Evolutionary conservation across 2,888 invertebrate genomes (phyloP), one percentile per base, ranked within the genome.

Genomic region (Dynastes grantii): DNA sequence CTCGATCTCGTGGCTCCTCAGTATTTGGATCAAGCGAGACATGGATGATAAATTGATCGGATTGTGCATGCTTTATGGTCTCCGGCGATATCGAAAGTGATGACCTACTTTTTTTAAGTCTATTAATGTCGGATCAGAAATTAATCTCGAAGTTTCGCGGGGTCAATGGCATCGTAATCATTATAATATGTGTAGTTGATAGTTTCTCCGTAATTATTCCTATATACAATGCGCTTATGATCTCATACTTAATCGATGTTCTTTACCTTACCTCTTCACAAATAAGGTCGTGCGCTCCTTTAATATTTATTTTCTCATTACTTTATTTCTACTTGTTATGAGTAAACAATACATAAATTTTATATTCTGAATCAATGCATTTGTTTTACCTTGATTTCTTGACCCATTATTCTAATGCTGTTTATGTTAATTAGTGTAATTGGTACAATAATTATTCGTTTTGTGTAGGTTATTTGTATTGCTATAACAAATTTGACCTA

Each of bases 61-160:
- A 70, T 55, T 73, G 22, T 73, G 55, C n/a, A 40, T 37, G 16
- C 9, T 58, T 8, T 58, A 58, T 22, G 22, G 22, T 58, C 55
- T 58, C 22, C 51, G 58, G 73, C 61, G 22, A 40, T 61, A 61
- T 55, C 61, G 73, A 73, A 73, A 73, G 73, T 73, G 73, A 73
- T 73, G 73, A 73, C 73, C 73, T 73, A 73, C 37, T 63, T 13
- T 63, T 37, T 63, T 63, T 63, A 63, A 11, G 32, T 2, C 13
- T 63, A 63, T 27, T 63, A 29, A 63, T 13, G 63, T 13, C 22
- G 55, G 22, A 22, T 58, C 55, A 22, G 55, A 58, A 58, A 22
- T 8, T 58, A 58, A 58, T 58, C 55, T 58, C n/a, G 16, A 9
- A 58, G 22, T 58, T 58, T 1, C 16, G 16, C n/a, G 55, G 55